Base-by-base conservation (phyloP, 2,113 vertebrate genomes). In the Siniperca knerii region DNA sequence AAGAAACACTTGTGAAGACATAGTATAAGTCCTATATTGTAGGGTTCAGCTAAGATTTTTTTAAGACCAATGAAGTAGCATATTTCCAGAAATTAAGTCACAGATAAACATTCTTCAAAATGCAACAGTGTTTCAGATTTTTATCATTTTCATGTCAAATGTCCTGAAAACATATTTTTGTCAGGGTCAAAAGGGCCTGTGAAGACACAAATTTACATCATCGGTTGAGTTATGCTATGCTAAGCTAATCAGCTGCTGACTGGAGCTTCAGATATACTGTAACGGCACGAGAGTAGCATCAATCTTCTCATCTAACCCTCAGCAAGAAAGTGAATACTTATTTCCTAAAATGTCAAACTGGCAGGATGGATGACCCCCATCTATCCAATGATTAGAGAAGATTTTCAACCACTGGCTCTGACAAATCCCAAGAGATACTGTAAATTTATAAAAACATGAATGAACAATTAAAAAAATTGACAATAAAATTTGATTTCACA, bases 1-100 rank as follows among this genome's bases (percentile, higher is more conserved):
- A 62, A 0, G 46, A 75, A 78, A 81, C 57, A 54, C 61, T 77
- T 72, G 69, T 37, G 64, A 42, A 50, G 75, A 12, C 16, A 29
- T 48, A 23, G 58, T 67, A 64, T 42, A 18, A 83, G n/a, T 60
- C 40, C 11, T 72, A 18, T 37, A 21, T 61, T 81, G 44, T 57
- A 61, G 68, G 37, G 37, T 75, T 77, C 68, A 64, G 21, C 16
- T 70, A 42, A 82, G 37, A 29, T 4, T 11, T 20, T 46, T 13
- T 46, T 25, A 75, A 58, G n/a, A 29, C 44, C 16, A 40, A 33
- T 60, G 16, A 29, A 81, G 12, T 29, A 7, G 16, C 33, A 42
- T 74, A 12, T 29, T 40, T 72, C 77, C 33, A 64, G 35, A 60
- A 37, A 67, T 29, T 48, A n/a, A 40, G 4, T 57, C 7, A 13